Evolutionary conservation across 2,113 vertebrate genomes (phyloP).

Genomic region (Epinephelus fuscoguttatus): DNA sequence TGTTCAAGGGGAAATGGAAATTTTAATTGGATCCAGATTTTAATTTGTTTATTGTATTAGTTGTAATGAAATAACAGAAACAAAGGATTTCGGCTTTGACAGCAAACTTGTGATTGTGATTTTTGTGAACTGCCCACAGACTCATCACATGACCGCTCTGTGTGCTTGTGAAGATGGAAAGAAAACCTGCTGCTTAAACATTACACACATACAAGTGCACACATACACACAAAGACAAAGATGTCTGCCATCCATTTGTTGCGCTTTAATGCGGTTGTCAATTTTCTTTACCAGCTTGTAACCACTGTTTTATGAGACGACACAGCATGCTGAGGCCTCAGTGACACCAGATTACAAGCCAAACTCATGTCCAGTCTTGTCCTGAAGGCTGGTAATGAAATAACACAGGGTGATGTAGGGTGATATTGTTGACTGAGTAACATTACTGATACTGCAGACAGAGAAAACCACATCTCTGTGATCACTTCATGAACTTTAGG

Average conservation of each 20-base stretch:
- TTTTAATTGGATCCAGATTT: too few relatives aligned
- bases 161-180: background rate
- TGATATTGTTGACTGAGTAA: background rate
- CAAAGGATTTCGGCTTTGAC: too few relatives aligned
- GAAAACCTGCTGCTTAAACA: background rate
- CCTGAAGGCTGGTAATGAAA: background rate
- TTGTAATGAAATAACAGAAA: background rate
- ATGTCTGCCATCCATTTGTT: background rate
- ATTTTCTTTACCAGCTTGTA: background rate
- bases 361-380: background rate
- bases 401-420: background rate
- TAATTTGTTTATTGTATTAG: background rate
- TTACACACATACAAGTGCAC: background rate
- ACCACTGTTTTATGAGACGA: fast-evolving
- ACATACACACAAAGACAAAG: background rate
- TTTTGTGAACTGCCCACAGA: background rate
- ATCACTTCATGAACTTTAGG: background rate
- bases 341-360: background rate
- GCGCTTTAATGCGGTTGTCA: background rate
- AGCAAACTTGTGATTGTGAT: background rate
- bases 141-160: background rate
- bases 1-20: too few relatives aligned
- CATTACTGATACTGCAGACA: background rate
- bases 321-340: background rate
- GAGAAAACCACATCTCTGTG: background rate